Conservation (phyloP, 2,888 invertebrate genomes). For the Dendrolimus pini region DNA sequence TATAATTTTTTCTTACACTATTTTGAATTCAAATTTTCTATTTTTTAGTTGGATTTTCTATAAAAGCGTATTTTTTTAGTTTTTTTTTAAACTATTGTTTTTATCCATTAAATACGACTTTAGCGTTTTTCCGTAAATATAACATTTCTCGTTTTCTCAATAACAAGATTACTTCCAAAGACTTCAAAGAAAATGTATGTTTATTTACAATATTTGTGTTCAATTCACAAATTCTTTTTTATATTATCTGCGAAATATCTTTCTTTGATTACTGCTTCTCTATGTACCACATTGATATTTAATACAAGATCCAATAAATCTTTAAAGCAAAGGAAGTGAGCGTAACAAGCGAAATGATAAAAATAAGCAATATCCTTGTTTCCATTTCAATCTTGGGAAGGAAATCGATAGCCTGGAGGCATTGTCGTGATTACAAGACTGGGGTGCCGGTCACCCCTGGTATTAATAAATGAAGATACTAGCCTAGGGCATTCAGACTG, state of each 20-base stretch:
- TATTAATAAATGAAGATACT: slow-evolving; percentile 45
- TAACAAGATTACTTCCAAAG: no score
- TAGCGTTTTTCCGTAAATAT: no score
- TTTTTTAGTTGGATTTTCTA: no score
- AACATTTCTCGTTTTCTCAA: no score
- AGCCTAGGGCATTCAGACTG: background rate
- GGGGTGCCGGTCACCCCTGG: slow-evolving; percentile 33
- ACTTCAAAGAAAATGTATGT: background rate
- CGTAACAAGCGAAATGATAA: slow-evolving; percentile 27
- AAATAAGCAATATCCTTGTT: slow-evolving; percentile 59
- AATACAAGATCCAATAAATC: slow-evolving; percentile 11
- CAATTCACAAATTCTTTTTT: background rate
- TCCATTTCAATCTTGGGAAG: slow-evolving; percentile 57
- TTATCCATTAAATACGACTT: no score
- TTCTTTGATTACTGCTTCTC: background rate
- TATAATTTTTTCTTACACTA: no score
- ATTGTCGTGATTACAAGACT: slow-evolving; percentile 40
- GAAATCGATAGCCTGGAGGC: slow-evolving; percentile 60
- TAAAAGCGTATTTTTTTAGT: no score
- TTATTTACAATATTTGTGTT: background rate
- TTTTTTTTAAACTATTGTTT: no score
- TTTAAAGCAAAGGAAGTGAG: slow-evolving; percentile 18
- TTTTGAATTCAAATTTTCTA: no score
- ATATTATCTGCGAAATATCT: background rate
- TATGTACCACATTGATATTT: background rate